Conservation (phyloP, 2,113 vertebrate genomes). For the Hyperopisus bebe region DNA sequence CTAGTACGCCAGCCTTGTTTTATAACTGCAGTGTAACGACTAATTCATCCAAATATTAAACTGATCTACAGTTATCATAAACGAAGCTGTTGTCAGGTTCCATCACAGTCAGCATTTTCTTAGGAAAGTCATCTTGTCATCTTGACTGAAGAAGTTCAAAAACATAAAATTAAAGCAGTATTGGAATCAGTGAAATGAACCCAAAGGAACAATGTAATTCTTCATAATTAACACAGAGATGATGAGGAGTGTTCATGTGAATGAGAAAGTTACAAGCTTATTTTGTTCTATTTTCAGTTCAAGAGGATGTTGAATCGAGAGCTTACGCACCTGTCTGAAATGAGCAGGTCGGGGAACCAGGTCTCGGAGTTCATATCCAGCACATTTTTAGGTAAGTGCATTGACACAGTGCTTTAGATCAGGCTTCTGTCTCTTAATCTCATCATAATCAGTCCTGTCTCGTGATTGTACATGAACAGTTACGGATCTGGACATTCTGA, state of each 20-base stretch:
- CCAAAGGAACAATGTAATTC: background rate
- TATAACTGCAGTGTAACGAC: background rate
- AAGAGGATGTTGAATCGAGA: constrained; percentile 98
- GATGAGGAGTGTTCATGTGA: background rate
- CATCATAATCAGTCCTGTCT: background rate
- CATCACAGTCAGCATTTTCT: background rate
- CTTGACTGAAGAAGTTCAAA: background rate
- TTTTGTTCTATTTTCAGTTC: constrained; percentile 69
- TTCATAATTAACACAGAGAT: background rate
- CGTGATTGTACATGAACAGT: background rate
- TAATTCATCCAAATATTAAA: background rate
- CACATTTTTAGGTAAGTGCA: constrained; percentile 90
- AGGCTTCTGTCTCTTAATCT: background rate
- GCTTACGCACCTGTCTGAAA: constrained; percentile 94
- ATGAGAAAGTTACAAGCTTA: background rate
- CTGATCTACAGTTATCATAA: background rate
- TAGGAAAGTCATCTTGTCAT: background rate
- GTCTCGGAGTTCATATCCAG: constrained; percentile 97
- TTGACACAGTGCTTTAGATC: background rate
- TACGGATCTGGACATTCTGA: background rate
- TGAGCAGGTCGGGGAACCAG: constrained; percentile 98
- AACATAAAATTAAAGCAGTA: background rate
- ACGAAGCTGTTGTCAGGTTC: background rate
- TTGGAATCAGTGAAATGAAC: background rate
- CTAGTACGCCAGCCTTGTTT: background rate